These are phyloP conservation scores for Pelagia noctiluca DNA, from an alignment of 30 jellyfish, hydroid and myxozoan genomes.

Conservation along the genomic window DNA sequence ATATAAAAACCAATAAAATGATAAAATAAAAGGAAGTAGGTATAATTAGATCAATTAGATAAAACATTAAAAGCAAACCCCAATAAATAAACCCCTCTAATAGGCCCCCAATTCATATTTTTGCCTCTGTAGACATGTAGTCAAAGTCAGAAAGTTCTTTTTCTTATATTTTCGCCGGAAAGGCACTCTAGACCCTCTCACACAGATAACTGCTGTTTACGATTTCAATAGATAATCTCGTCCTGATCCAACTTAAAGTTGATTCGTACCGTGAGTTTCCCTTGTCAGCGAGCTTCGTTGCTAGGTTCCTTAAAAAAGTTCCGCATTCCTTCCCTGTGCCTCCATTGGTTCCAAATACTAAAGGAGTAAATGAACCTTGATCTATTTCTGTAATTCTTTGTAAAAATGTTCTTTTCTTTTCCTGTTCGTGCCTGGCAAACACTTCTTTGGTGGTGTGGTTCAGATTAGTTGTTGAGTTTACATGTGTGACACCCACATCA, in stretches of 20 bases:
- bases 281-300: conserved; percentile 20
- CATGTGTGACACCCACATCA: conserved; percentile 20
- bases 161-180: conserved; percentile 1
- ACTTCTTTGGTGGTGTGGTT: conserved; percentile 18
- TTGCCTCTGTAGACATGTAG: conserved; percentile 18
- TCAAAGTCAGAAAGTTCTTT: conserved; percentile 19
- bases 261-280: conserved; percentile 21
- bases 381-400: conserved; percentile 6
- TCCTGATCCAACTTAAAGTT: conserved; percentile 14
- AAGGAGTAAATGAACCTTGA: conserved; percentile 10
- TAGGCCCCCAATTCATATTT: background rate
- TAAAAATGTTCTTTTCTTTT: conserved; percentile 2
- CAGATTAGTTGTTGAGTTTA: background rate
- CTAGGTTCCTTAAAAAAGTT: conserved; percentile 17
- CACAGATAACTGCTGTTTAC: conserved; percentile 10
- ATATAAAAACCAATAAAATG: too few relatives aligned
- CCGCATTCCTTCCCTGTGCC: conserved; percentile 29
- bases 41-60: too few relatives aligned
- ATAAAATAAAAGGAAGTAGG: too few relatives aligned
- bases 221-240: conserved; percentile 11
- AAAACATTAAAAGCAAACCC: conserved; percentile 3
- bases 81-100: background rate
- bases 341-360: conserved; percentile 36
- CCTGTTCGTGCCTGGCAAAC: conserved; percentile 26
- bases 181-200: conserved; percentile 23